Evolutionary conservation across 2,113 vertebrate species (phyloP).

Genomic region (Acanthisitta chloris): DNA sequence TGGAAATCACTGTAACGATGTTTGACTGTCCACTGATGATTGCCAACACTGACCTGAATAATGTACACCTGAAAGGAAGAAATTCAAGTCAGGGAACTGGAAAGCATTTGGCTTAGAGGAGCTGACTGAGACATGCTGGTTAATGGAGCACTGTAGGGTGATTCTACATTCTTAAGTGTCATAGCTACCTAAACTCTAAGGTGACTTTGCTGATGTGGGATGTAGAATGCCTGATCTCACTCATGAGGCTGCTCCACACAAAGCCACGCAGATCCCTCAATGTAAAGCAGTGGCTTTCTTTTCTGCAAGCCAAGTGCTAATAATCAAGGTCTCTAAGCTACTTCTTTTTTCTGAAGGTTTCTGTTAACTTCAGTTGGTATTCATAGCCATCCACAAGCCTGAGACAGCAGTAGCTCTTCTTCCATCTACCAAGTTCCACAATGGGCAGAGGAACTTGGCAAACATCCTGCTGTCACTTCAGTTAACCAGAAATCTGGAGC

Average conservation of each 20-base stretch:
- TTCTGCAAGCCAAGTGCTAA: background rate
- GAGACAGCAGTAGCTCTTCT: background rate
- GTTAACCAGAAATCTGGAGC: background rate
- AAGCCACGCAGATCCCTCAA: background rate
- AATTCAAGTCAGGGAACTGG: background rate
- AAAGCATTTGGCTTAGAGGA: background rate
- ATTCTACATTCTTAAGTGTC: background rate
- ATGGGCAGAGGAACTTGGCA: background rate
- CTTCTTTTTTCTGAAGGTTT: background rate
- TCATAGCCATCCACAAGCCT: background rate
- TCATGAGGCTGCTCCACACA: background rate
- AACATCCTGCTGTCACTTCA: background rate
- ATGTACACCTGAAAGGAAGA: constrained; percentile 86
- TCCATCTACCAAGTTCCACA: background rate
- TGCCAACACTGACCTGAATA: constrained; percentile 88
- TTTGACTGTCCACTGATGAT: constrained; percentile 90
- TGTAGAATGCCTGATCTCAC: background rate
- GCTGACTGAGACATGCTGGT: background rate
- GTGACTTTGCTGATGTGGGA: background rate
- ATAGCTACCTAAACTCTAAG: background rate
- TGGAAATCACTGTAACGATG: constrained; percentile 98
- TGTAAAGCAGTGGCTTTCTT: background rate
- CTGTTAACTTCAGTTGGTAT: background rate
- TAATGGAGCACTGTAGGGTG: background rate
- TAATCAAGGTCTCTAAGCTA: background rate